Evolutionary conservation across 2,797 vertebrate species (phyloP).

Genomic region (Lophotriccus pileatus): DNA sequence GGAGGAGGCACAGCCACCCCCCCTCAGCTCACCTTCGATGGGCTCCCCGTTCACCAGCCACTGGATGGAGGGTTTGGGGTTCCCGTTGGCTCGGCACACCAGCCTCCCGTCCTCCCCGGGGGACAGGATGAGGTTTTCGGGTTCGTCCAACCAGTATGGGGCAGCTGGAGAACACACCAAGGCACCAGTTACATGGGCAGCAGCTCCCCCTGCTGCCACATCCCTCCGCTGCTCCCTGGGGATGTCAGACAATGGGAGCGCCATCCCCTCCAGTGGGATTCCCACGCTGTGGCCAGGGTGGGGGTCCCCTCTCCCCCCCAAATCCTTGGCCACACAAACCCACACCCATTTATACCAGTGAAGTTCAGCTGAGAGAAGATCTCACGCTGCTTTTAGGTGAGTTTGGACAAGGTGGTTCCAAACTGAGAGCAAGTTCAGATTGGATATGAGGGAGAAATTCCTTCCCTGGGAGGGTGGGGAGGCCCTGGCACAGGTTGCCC

Average conservation of each 20-base stretch:
- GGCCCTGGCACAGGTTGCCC: neutral
- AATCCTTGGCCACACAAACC: neutral
- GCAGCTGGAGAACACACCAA: constrained; percentile 81
- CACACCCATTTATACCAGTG: accelerated
- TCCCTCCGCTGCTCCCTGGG: neutral
- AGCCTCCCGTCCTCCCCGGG: constrained; percentile 89
- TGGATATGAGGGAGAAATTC: neutral
- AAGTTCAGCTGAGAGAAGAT: neutral
- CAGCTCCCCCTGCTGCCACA: accelerated
- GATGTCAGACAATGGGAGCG: accelerated
- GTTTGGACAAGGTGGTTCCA: neutral
- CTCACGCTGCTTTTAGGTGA: accelerated
- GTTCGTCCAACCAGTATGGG: constrained; percentile 94
- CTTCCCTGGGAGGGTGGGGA: neutral
- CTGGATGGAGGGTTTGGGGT: constrained; percentile 90
- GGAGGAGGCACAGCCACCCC: neutral
- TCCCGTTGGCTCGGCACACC: constrained; percentile 92
- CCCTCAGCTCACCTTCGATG: constrained; percentile 80
- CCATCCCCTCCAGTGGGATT: accelerated
- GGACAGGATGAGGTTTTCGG: constrained; percentile 89
- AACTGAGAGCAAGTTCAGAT: neutral
- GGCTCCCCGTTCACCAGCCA: constrained; percentile 92
- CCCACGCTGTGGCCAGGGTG: accelerated
- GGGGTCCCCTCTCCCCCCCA: too few species aligned
- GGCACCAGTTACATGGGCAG: neutral